A percentile compares a stretch with the other conserved stretches of the same genome.
phyloP scores from a whole-genome alignment of 1,140 invertebrate species.

The Papilio helenus region DNA sequence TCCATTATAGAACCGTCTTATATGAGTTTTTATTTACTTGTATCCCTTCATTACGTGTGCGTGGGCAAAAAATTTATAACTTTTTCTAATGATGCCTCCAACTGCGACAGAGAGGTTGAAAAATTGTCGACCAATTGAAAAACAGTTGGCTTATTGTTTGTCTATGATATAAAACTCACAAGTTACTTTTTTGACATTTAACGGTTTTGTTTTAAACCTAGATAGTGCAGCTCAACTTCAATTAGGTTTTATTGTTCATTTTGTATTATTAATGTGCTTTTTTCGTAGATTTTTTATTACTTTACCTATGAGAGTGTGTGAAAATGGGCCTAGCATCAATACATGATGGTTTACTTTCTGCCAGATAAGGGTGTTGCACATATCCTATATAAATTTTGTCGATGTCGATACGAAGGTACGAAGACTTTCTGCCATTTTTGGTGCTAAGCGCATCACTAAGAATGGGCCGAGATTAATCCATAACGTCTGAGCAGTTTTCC shows the following conservation, averaged over 20 bases:
- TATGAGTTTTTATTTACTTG: constrained; percentile 19
- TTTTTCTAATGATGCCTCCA: constrained; percentile 24
- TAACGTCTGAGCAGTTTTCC: no score
- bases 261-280: background rate
- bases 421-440: no score
- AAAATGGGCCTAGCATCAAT: no score
- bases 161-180: constrained; percentile 6
- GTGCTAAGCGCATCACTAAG: no score
- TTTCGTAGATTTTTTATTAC: background rate
- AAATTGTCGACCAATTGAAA: constrained; percentile 9
- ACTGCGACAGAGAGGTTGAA: constrained; percentile 8
- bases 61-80: constrained; percentile 13
- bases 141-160: constrained; percentile 21
- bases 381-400: no score
- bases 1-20: background rate
- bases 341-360: no score
- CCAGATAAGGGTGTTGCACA: no score
- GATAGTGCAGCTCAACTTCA: no score
- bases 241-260: background rate
- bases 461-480: no score
- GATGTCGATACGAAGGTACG: no score
- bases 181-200: background rate
- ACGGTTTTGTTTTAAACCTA: background rate
- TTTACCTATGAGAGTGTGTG: no score
- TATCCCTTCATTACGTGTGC: constrained; percentile 10